These are phyloP conservation scores for Danio kyathit DNA, from an alignment of 2,797 vertebrate species.

Conservation along the genomic window DNA sequence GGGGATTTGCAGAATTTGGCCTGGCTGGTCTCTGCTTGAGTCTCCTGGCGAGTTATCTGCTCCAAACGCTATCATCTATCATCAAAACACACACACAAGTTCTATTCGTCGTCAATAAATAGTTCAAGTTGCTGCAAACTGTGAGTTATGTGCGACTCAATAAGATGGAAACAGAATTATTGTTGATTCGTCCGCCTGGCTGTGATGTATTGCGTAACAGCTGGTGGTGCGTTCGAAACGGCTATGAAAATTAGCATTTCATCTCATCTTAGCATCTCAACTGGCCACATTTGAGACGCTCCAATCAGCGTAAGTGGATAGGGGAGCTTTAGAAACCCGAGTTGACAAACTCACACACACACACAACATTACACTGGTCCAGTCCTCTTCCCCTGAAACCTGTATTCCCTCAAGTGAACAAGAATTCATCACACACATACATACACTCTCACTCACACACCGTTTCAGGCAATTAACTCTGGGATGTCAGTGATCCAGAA, in stretches of 20 bases:
- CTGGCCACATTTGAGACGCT: conserved; percentile 45
- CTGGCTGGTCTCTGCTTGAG: conserved; percentile 87
- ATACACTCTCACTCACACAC: conserved; percentile 32
- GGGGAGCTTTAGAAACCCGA: conserved; percentile 52
- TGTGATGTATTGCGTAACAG: conserved; percentile 57
- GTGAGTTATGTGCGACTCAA: conserved; percentile 38
- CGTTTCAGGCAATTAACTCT: conserved; percentile 88
- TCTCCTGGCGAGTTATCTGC: conserved; percentile 97
- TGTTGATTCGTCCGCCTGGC: conserved; percentile 53
- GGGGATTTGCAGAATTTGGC: conserved; percentile 99
- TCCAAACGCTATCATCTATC: conserved; percentile 97
- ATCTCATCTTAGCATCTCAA: conserved; percentile 59
- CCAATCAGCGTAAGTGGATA: conserved; percentile 61
- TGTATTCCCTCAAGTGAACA: conserved; percentile 83
- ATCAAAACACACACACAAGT: conserved; percentile 74
- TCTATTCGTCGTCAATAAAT: conserved; percentile 33
- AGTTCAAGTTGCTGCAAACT: conserved; percentile 20
- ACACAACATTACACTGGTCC: conserved; percentile 68
- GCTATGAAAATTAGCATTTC: conserved; percentile 59
- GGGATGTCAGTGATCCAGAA: conserved; percentile 80
- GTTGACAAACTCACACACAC: conserved; percentile 41
- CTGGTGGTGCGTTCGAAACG: conserved; percentile 54
- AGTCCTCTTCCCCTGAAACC: conserved; percentile 77
- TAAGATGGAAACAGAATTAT: conserved; percentile 45
- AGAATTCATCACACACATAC: conserved; percentile 82